Conservation (phyloP, 2,797 vertebrate species). For the Gymnoscopelus microlampas region DNA sequence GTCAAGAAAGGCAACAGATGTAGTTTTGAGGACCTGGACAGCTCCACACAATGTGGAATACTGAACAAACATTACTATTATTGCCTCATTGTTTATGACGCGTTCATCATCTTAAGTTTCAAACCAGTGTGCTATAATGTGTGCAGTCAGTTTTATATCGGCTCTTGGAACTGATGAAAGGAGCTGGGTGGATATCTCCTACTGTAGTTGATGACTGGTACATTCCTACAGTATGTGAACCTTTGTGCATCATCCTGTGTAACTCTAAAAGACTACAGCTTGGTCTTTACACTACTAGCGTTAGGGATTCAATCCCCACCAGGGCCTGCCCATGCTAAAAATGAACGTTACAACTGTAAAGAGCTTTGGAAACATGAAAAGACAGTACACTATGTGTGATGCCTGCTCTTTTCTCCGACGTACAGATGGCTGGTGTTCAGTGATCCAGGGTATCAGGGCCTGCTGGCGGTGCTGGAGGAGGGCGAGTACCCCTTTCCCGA, state of each 20-base stretch:
- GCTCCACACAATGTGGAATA: no score
- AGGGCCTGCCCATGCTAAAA: slow-evolving; percentile 15
- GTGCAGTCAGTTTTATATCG: slow-evolving; percentile 22
- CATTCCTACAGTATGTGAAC: neutral
- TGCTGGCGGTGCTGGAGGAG: slow-evolving; percentile 87
- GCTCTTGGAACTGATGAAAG: slow-evolving; percentile 5
- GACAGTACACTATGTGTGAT: neutral
- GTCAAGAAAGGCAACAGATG: slow-evolving; percentile 20
- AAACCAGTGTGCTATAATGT: no score
- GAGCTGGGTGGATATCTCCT: neutral
- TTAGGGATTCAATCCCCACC: slow-evolving; percentile 9
- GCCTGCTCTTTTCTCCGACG: slow-evolving; percentile 3
- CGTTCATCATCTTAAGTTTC: neutral
- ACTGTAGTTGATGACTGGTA: slow-evolving; percentile 13
- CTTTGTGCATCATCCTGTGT: slow-evolving; percentile 23
- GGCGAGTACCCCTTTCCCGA: slow-evolving; percentile 90
- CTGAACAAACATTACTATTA: slow-evolving; percentile 2
- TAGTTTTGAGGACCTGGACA: neutral
- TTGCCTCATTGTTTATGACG: neutral
- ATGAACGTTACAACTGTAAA: slow-evolving; percentile 15
- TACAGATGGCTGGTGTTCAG: slow-evolving; percentile 93
- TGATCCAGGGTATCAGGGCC: slow-evolving; percentile 90
- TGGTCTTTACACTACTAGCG: slow-evolving; percentile 12
- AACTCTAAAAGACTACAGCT: slow-evolving; percentile 16
- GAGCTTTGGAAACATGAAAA: slow-evolving; percentile 17